A percentile compares a stretch with the other conserved stretches of the same genome.
phyloP scores from a whole-genome alignment of 2,888 invertebrate genomes.

The Agrochola lota region DNA sequence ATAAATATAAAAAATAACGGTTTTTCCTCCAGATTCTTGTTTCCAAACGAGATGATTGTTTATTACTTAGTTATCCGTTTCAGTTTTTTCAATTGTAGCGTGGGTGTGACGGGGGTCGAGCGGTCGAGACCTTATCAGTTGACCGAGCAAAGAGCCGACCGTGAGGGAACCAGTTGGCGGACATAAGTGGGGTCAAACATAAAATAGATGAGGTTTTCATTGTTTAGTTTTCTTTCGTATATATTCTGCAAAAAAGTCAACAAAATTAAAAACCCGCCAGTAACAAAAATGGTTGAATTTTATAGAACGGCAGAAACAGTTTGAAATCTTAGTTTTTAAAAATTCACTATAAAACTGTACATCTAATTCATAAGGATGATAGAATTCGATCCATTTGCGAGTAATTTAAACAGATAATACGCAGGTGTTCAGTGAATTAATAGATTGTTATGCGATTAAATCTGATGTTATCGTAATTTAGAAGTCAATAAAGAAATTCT shows the following conservation, averaged over 20 bases:
- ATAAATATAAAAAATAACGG: constrained; percentile 10
- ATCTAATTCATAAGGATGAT: too few species aligned
- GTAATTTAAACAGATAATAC: too few species aligned
- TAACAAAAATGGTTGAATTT: neutral
- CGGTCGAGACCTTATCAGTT: constrained; percentile 70
- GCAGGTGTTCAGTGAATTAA: too few species aligned
- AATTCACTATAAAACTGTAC: too few species aligned
- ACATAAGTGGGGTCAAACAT: neutral
- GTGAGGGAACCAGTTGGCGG: neutral
- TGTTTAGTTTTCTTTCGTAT: neutral
- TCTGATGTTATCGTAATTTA: too few species aligned
- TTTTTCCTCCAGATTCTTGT: constrained; percentile 6
- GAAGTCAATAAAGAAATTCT: too few species aligned
- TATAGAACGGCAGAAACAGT: too few species aligned
- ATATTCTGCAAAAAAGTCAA: neutral
- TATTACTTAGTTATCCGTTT: constrained; percentile 61
- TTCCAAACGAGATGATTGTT: constrained; percentile 47
- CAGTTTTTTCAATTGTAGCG: constrained; percentile 67
- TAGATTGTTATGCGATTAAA: too few species aligned
- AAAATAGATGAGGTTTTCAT: neutral
- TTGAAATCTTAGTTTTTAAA: too few species aligned
- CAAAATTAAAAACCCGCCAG: neutral
- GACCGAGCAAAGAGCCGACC: constrained; percentile 53
- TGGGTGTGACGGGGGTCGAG: constrained; percentile 73
- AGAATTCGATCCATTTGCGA: too few species aligned